These are phyloP conservation scores for Thereva unica DNA, from an alignment of 2,888 invertebrate species.

Conservation along the genomic window DNA sequence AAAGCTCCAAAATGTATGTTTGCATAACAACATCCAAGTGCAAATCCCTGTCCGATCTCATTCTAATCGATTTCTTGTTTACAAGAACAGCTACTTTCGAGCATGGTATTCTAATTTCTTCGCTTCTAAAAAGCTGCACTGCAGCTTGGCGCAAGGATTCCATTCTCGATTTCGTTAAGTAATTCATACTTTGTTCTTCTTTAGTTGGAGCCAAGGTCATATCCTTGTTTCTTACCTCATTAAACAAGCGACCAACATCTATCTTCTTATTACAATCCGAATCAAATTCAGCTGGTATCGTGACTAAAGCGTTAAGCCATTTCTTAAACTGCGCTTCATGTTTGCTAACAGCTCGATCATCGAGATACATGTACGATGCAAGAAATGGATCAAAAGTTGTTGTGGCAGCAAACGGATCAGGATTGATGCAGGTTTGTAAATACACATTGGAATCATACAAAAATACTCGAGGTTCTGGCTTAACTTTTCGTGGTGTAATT, in stretches of 20 bases:
- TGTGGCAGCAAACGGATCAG: slow-evolving; percentile 61
- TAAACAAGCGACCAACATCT: slow-evolving; percentile 75
- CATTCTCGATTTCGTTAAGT: slow-evolving; percentile 69
- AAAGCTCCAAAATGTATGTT: slow-evolving; percentile 72
- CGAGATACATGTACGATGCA: slow-evolving; percentile 68
- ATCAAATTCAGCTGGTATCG: slow-evolving; percentile 74
- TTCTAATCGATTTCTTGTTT: slow-evolving; percentile 72
- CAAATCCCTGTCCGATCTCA: slow-evolving; percentile 77
- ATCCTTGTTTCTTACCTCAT: slow-evolving; percentile 71
- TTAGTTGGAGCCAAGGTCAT: slow-evolving; percentile 71
- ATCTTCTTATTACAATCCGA: slow-evolving; percentile 65
- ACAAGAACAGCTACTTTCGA: slow-evolving; percentile 71
- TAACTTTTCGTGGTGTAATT: slow-evolving; percentile 48
- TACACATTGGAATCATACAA: slow-evolving; percentile 55
- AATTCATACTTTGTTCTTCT: slow-evolving; percentile 69
- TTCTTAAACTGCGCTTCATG: slow-evolving; percentile 75
- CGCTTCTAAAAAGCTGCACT: slow-evolving; percentile 65
- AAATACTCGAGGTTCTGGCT: slow-evolving; percentile 45
- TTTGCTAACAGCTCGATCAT: slow-evolving; percentile 68
- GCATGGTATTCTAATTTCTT: slow-evolving; percentile 67
- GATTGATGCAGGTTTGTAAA: slow-evolving; percentile 57
- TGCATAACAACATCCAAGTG: slow-evolving; percentile 83
- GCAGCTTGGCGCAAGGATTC: slow-evolving; percentile 71
- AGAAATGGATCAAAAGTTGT: slow-evolving; percentile 70
- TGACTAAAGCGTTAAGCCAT: slow-evolving; percentile 78